phyloP scores from a whole-genome alignment of 2,797 vertebrate genomes.

The Anguilla anguilla region DNA sequence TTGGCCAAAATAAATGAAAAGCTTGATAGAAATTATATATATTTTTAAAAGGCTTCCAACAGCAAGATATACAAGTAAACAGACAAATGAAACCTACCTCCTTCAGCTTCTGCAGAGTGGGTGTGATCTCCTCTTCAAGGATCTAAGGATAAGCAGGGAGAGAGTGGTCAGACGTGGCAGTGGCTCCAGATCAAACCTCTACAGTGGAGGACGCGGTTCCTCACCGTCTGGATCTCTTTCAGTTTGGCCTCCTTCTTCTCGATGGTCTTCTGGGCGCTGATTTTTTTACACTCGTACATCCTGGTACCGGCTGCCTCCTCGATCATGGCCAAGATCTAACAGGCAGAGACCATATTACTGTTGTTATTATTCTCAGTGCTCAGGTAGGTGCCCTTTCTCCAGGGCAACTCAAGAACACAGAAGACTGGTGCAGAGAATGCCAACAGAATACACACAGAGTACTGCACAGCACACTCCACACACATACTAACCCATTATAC shows the following conservation, averaged over 20 bases:
- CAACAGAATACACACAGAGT: not conserved
- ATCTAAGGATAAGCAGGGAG: slow-evolving; percentile 71
- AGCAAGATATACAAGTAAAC: not conserved
- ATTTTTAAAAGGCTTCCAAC: not conserved
- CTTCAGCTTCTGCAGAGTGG: slow-evolving; percentile 89
- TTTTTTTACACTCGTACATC: slow-evolving; percentile 96
- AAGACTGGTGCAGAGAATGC: not conserved
- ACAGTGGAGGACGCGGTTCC: slow-evolving; percentile 23
- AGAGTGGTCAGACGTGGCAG: not conserved
- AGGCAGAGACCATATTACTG: not conserved
- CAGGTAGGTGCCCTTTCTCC: not conserved
- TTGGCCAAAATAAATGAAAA: not conserved
- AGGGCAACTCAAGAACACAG: not conserved
- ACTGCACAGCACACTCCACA: not conserved
- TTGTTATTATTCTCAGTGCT: not conserved
- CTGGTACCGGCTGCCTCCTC: slow-evolving; percentile 96
- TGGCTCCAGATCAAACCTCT: slow-evolving; percentile 18
- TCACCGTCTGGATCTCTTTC: slow-evolving; percentile 86
- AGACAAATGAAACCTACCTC: slow-evolving; percentile 72
- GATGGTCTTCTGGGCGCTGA: slow-evolving; percentile 88
- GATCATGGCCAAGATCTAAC: slow-evolving; percentile 93
- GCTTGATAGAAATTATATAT: not conserved
- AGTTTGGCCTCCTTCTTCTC: slow-evolving; percentile 94
- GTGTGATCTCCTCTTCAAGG: slow-evolving; percentile 91
- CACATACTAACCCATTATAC: not conserved